Percentiles rank a stretch among this genome's conserved stretches.
These are phyloP conservation scores for Plestiodon gilberti DNA, from an alignment of 2,113 vertebrate species.

Conservation along the genomic window DNA sequence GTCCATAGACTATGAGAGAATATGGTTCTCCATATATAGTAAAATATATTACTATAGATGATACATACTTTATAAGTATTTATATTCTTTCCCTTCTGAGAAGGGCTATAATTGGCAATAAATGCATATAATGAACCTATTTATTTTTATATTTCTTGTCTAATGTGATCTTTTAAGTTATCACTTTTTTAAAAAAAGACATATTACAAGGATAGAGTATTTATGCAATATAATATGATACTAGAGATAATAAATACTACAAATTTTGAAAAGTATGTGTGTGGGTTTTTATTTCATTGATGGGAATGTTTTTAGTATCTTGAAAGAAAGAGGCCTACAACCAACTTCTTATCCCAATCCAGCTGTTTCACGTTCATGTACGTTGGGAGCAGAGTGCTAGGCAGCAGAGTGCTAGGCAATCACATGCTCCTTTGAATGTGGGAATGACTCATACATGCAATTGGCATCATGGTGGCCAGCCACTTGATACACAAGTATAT, in stretches of 20 bases:
- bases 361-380: too few species aligned
- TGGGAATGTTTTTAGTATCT: constrained; percentile 11
- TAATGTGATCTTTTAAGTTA: constrained; percentile 94
- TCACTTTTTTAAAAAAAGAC: constrained; percentile 91
- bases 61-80: constrained; percentile 97
- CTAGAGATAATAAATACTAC: constrained; percentile 85
- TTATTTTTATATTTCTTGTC: constrained; percentile 99
- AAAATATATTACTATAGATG: constrained; percentile 79
- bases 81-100: constrained; percentile 87
- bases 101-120: constrained; percentile 88
- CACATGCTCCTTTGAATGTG: not conserved
- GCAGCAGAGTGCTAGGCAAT: too few species aligned
- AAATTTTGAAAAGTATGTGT: constrained; percentile 64
- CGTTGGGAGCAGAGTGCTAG: too few species aligned
- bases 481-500: not conserved
- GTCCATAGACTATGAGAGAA: constrained; percentile 77
- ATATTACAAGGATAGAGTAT: constrained; percentile 98
- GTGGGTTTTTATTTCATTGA: constrained; percentile 62
- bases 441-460: too few species aligned
- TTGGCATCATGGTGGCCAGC: not conserved
- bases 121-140: constrained; percentile 87
- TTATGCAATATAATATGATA: constrained; percentile 95
- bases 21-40: constrained; percentile 81
- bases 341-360: too few species aligned
- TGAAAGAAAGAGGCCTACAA: not conserved